Percentiles rank a stretch among this genome's conserved stretches.
Evolutionary conservation across 2,888 invertebrate species (phyloP).

Genomic region (Ochropleura leucogaster): DNA sequence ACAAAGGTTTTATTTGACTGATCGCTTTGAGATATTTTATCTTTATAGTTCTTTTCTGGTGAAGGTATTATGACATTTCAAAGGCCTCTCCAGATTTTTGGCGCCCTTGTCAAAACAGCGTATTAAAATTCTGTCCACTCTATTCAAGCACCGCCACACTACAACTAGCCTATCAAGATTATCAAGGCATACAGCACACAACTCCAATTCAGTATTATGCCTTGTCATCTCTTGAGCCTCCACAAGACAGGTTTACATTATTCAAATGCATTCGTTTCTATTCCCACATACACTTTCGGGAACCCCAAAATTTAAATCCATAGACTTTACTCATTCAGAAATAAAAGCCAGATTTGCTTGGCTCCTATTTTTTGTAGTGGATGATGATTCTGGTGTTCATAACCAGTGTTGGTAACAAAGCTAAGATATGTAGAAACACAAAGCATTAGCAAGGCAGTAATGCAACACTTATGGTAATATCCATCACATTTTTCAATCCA

Average conservation of each 20-base stretch:
- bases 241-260: conserved; percentile 87
- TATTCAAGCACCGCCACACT: conserved; percentile 54
- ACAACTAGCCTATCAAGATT: conserved; percentile 65
- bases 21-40: not conserved
- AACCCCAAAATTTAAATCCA: conserved; percentile 50
- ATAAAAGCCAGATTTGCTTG: conserved; percentile 65
- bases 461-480: conserved; percentile 78
- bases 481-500: conserved; percentile 66
- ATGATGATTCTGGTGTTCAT: conserved; percentile 66
- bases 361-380: conserved; percentile 27
- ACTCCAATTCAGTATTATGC: conserved; percentile 82
- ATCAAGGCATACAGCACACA: conserved; percentile 77
- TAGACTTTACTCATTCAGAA: conserved; percentile 35
- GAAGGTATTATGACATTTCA: not conserved
- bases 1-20: not conserved
- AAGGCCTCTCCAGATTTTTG: not conserved
- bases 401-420: conserved; percentile 81
- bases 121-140: conserved; percentile 9
- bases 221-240: conserved; percentile 86
- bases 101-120: not conserved
- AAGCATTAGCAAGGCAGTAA: conserved; percentile 79
- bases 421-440: conserved; percentile 79
- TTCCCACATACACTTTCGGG: conserved; percentile 66
- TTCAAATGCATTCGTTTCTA: conserved; percentile 85
- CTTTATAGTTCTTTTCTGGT: not conserved